These are phyloP conservation scores for Crocodylus rhombifer DNA, from an alignment of 2,797 vertebrate species.

Conservation along the genomic window DNA sequence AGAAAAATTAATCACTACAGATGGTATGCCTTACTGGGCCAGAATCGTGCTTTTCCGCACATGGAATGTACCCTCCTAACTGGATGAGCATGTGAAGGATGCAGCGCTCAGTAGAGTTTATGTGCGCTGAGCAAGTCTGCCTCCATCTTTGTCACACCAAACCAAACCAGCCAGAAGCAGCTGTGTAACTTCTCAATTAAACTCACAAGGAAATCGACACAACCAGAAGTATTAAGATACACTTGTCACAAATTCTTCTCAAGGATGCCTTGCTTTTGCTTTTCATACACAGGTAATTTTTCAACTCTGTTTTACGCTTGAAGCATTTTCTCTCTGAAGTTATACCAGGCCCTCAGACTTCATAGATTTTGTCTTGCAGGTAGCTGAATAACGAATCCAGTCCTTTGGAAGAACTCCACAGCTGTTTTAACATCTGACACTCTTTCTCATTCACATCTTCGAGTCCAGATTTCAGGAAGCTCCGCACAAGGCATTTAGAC, in stretches of 20 bases:
- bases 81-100: constrained; percentile 63
- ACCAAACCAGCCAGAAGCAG: constrained; percentile 74
- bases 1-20: constrained; percentile 49
- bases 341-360: constrained; percentile 83
- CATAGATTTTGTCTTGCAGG: constrained; percentile 93
- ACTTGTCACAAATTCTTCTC: constrained; percentile 71
- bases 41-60: constrained; percentile 65
- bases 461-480: constrained; percentile 91
- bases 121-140: constrained; percentile 47
- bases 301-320: constrained; percentile 41
- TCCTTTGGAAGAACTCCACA: constrained; percentile 98
- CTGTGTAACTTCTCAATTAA: constrained; percentile 52
- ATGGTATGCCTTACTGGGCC: constrained; percentile 55
- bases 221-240: constrained; percentile 72
- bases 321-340: not conserved
- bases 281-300: constrained; percentile 56
- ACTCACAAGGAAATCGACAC: constrained; percentile 77
- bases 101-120: constrained; percentile 53
- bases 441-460: constrained; percentile 97
- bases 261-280: constrained; percentile 58
- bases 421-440: constrained; percentile 95
- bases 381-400: constrained; percentile 96
- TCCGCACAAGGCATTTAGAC: constrained; percentile 94
- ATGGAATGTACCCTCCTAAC: constrained; percentile 65
- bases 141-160: constrained; percentile 71